phyloP scores from a whole-genome alignment of 2,113 vertebrate genomes.

The Actenoides hombroni region DNA sequence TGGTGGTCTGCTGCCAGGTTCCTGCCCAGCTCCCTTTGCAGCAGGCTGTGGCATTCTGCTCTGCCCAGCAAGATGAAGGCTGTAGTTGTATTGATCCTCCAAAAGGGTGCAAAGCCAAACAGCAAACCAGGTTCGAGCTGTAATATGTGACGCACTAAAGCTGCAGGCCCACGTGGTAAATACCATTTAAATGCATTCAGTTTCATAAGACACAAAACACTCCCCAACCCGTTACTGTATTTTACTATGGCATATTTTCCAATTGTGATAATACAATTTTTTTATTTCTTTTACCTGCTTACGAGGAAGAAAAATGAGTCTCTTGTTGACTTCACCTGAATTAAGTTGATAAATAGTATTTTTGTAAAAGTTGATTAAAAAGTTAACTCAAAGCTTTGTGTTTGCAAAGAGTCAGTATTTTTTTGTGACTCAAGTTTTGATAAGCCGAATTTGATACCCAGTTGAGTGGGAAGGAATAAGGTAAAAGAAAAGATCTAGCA shows the following conservation, averaged over 20 bases:
- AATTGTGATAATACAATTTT: not conserved
- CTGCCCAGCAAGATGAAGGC: not conserved
- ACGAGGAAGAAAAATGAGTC: not conserved
- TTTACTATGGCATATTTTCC: not conserved
- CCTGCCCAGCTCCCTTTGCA: not conserved
- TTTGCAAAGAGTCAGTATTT: slow-evolving; percentile 3
- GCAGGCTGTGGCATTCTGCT: not conserved
- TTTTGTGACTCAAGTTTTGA: not conserved
- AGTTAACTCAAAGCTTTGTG: not conserved
- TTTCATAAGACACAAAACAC: not conserved
- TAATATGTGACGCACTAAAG: not conserved
- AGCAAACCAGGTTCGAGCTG: not conserved
- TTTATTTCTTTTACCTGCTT: slow-evolving; percentile 14
- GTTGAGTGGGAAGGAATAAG: not conserved
- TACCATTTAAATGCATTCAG: not conserved
- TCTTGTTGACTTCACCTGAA: slow-evolving; percentile 29
- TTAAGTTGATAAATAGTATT: slow-evolving; percentile 40
- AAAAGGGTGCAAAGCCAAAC: not conserved
- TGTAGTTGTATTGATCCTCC: accelerated
- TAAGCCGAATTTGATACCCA: not conserved
- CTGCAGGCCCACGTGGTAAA: not conserved
- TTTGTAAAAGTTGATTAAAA: not conserved
- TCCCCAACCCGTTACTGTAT: accelerated
- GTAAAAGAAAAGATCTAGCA: not conserved
- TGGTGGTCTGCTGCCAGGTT: accelerated